A percentile compares a stretch with the other conserved stretches of the same genome.
These are phyloP conservation scores for Venusia cambrica DNA, from an alignment of 2,888 invertebrate genomes.

Conservation along the genomic window DNA sequence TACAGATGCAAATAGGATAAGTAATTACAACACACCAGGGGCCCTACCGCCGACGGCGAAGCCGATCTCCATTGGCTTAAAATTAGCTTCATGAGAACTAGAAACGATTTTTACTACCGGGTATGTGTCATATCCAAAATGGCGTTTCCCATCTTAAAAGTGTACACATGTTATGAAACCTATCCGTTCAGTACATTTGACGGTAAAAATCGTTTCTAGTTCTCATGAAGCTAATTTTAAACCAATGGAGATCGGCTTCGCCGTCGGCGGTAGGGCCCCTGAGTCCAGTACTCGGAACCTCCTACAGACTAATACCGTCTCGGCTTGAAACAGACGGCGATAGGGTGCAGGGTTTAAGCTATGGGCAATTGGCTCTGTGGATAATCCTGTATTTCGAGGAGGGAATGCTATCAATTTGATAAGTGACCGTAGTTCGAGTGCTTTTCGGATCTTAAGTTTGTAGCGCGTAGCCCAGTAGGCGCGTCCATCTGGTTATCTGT, in stretches of 20 bases:
- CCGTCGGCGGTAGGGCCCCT: neutral
- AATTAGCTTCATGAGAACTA: too few species aligned
- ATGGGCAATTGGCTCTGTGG: slow-evolving; percentile 10
- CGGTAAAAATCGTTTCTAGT: too few species aligned
- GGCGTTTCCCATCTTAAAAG: too few species aligned
- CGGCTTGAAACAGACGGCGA: slow-evolving; percentile 51
- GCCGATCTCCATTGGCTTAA: too few species aligned
- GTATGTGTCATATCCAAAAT: too few species aligned
- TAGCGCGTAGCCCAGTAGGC: neutral
- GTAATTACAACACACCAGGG: too few species aligned
- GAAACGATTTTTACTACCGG: too few species aligned
- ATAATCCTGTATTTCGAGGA: slow-evolving; percentile 16
- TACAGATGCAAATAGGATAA: too few species aligned
- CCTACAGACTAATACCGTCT: slow-evolving; percentile 36
- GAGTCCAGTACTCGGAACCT: too few species aligned
- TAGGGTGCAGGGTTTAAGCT: slow-evolving; percentile 45
- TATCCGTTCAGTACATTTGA: too few species aligned
- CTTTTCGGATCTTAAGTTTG: neutral
- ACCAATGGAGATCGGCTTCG: neutral
- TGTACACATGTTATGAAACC: too few species aligned
- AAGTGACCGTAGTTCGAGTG: slow-evolving; percentile 1
- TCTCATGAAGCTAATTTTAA: neutral
- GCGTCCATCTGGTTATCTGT: neutral
- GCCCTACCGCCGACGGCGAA: too few species aligned
- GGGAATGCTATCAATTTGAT: slow-evolving; percentile 12